A percentile compares a stretch with the other conserved stretches of the same genome.
phyloP scores from a whole-genome alignment of 2,797 vertebrate species.

The Sebastes flavidus region DNA sequence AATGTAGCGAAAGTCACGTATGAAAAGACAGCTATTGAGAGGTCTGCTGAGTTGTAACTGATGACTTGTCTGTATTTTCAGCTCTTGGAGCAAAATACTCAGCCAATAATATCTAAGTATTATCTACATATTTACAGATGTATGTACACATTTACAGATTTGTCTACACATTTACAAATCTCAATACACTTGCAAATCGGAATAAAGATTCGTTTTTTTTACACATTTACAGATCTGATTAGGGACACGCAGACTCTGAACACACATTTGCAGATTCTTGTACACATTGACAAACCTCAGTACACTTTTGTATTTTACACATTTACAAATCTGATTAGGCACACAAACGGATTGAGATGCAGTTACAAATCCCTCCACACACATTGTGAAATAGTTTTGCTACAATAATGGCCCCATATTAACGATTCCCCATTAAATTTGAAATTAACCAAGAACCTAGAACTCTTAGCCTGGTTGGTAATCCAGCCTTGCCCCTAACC shows the following conservation, averaged over 20 bases:
- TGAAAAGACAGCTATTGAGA: no score
- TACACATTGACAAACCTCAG: no score
- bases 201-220: no score
- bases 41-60: no score
- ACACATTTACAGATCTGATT: neutral
- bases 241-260: neutral
- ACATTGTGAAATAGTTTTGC: neutral
- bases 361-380: neutral
- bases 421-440: rapidly evolving
- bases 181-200: no score
- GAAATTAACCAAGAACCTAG: neutral
- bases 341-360: no score
- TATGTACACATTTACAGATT: neutral
- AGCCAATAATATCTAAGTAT: neutral
- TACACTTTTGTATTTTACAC: no score
- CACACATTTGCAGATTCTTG: neutral
- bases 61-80: no score
- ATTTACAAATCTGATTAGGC: no score
- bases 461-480: neutral
- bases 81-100: no score
- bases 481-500: neutral
- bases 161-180: no score
- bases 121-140: neutral
- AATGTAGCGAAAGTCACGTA: no score
- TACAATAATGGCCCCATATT: neutral